phyloP scores from a whole-genome alignment of 2,888 invertebrate species.

The Lasioglossum vierecki region DNA sequence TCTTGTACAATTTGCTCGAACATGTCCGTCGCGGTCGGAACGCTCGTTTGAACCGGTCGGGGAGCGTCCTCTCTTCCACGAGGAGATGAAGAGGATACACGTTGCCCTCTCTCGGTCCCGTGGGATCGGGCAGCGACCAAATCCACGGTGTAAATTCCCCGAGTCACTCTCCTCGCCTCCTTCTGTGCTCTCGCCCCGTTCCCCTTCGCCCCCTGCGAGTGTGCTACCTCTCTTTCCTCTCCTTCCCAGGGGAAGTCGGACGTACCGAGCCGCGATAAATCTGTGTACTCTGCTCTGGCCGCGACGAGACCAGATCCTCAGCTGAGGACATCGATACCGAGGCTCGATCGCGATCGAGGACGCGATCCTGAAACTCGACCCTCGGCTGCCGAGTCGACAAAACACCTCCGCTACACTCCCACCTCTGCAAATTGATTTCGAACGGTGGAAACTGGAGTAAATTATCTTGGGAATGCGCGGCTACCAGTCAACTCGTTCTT shows the following conservation, averaged over 20 bases:
- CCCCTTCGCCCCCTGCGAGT: neutral
- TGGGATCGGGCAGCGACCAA: constrained; percentile 74
- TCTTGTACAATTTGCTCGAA: constrained; percentile 81
- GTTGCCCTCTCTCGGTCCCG: constrained; percentile 65
- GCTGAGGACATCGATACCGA: constrained; percentile 64
- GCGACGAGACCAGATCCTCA: constrained; percentile 39
- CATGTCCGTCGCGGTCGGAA: constrained; percentile 77
- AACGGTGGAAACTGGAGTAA: neutral
- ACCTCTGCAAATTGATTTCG: neutral
- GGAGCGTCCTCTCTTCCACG: constrained; percentile 71
- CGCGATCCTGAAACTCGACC: constrained; percentile 49
- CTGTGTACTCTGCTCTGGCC: constrained; percentile 37
- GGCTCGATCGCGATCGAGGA: constrained; percentile 57
- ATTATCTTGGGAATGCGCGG: neutral
- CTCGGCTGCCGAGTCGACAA: neutral
- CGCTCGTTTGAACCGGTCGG: constrained; percentile 74
- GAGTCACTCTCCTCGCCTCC: constrained; percentile 71
- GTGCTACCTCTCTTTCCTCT: constrained; percentile 44
- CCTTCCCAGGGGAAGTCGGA: constrained; percentile 16
- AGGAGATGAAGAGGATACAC: constrained; percentile 71
- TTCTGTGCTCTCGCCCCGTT: constrained; percentile 42
- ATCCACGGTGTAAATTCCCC: constrained; percentile 78
- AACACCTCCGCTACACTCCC: neutral
- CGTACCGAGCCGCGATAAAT: constrained; percentile 67
- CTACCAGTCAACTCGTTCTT: too few species aligned